Evolutionary conservation across 1,140 invertebrate species (phyloP).

Genomic region (Pemphigus obesinymphae): DNA sequence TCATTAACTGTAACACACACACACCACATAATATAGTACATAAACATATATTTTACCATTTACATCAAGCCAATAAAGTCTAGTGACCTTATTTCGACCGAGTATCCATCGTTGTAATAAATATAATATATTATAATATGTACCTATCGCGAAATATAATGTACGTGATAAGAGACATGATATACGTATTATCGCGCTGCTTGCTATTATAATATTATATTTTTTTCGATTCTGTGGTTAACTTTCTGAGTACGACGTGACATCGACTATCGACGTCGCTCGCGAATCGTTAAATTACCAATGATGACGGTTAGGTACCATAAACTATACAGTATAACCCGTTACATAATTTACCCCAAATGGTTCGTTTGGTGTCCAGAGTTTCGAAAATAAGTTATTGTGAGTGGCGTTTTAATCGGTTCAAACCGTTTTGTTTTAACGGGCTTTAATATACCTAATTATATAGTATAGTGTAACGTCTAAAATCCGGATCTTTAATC

Average conservation of each 20-base stretch:
- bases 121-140: background rate
- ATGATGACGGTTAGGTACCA: no score
- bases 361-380: background rate
- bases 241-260: background rate
- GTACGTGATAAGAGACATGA: background rate
- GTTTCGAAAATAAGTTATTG: no score
- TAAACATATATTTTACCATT: background rate
- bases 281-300: background rate
- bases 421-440: no score
- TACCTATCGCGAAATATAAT: background rate
- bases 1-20: no score
- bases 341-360: background rate
- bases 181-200: no score
- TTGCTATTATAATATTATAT: background rate
- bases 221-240: background rate
- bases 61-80: background rate
- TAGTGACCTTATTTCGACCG: slow-evolving; percentile 5
- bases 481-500: no score
- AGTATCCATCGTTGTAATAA: no score
- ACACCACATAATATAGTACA: no score
- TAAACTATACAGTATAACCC: no score
- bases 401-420: no score
- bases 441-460: no score
- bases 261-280: background rate
- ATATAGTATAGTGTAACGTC: no score